Base-by-base conservation (phyloP, 1,140 invertebrate species). In the Drosophila murphyi region DNA sequence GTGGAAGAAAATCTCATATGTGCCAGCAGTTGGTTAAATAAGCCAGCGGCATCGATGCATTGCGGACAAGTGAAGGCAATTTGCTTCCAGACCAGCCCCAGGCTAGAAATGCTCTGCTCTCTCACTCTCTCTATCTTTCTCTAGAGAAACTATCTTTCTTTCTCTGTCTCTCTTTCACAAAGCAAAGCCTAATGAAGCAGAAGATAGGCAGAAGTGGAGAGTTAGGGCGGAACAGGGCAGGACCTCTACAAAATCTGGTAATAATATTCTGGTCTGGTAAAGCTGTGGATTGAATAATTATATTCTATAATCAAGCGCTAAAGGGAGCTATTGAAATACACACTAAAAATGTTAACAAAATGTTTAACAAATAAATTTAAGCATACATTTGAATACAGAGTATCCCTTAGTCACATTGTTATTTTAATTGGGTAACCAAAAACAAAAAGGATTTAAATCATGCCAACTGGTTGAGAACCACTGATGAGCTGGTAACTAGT, bases 1-100 rank as follows among this genome's bases (percentile, higher is more conserved):
- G 20, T 3, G 5, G 2, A 48, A 20, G 7, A 20, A 48, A 59
- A 59, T 54, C 59, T 68, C 69, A 73, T 72, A 56, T 68, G 63
- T 67, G 34, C 12, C 41, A 34, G 39, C 28, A 45, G 32, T 34
- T 39, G 31, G 29, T 45, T 5, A 65, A 52, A 48, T 48, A 39
- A 4, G 64, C 79, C 65, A 0, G 8, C 48, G 78, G 74, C 62
- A 41, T 31, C 50, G 74, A 52, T 48, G 31, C 39, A 55, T 70
- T 59, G 65, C 73, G 62, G 73, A 87, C 82, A 87, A 86, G 82
- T 78, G 82, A 76, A 76, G 78, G 78, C 82, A 86, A 86, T 86
- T 82, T 68, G 61, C 52, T 68, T 78, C 63, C 78, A 69, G 57
- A 6, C 45, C 52, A 41, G 10, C 34, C 76, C 50, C 37, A 41